Evolutionary conservation across 2,113 vertebrate species (phyloP).

Genomic region (Erinaceus europaeus): DNA sequence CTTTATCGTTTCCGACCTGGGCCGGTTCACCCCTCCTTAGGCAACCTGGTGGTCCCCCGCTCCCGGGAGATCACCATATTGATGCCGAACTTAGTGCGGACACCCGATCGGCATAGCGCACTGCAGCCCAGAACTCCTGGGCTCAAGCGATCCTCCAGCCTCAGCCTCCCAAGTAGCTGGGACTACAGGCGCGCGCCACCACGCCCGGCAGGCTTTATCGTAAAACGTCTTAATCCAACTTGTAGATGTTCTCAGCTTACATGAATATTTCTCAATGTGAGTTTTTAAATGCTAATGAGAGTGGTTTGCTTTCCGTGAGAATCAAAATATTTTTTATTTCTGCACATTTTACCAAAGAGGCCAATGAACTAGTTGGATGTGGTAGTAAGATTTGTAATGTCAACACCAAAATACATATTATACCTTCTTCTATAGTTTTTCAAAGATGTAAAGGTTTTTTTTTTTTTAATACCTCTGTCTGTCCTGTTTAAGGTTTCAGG

Average conservation of each 20-base stretch:
- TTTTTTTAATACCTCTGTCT: slow-evolving; percentile 74
- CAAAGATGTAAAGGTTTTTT: slow-evolving; percentile 46
- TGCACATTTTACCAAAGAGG: background rate
- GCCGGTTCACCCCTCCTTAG: no score
- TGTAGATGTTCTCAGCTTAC: background rate
- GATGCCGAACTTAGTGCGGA: no score
- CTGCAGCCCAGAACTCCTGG: no score
- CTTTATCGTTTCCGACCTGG: no score
- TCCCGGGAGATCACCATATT: no score
- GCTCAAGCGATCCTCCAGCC: no score
- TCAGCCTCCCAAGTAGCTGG: no score
- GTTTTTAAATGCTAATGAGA: background rate
- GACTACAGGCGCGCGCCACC: no score
- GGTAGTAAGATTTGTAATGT: background rate
- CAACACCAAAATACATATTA: background rate
- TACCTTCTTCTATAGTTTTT: slow-evolving; percentile 31
- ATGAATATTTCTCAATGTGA: background rate
- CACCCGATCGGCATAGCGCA: no score
- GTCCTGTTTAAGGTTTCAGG: slow-evolving; percentile 92
- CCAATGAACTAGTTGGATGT: background rate
- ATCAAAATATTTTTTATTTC: background rate
- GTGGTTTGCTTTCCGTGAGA: background rate
- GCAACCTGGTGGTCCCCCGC: no score
- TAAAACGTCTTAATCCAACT: background rate
- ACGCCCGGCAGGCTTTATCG: no score